Base-by-base conservation (phyloP, 2,113 vertebrate species). In the Chionomys nivalis region DNA sequence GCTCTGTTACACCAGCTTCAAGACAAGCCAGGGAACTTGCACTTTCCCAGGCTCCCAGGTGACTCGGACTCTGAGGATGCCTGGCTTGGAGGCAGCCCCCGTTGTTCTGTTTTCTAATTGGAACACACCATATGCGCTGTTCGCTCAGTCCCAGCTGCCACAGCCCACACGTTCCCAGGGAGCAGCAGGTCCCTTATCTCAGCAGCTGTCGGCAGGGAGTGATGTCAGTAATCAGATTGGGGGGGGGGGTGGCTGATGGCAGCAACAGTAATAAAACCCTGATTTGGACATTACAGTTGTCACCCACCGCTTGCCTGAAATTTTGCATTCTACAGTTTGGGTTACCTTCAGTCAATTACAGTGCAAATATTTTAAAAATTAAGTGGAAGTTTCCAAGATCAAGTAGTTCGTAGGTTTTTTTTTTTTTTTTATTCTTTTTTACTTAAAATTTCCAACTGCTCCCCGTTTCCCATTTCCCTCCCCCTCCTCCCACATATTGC, bases 91-190 rank as follows among this genome's bases (percentile, higher is more conserved):
- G 90, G 49, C 95, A 90, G 70, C 17, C 23, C 9, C 17, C 21
- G 63, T 82, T 77, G 42, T 58, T 72, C 52, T 52, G 31, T 17
- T 86, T 94, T 82, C 89, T 88, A 61, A 82, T 78, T 76, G 82
- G 81, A 95, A 87, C 68, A 11, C 3, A 24, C 91, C 94, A 42
- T 94, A 81, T 94, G 94, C 65, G 77, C 81, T 49, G 0, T 91
- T 92, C 61, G 82, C 91, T 94, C 55, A 0, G 77, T 66, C 82
- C 82, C 93, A 96, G 93, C 89, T 94, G 95, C 92, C 66, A 31
- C 93, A 91, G 0, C 49, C 89, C 42, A 1, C 90, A 77, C 44
- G 0, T 81, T 82, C 58, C 17, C 73, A 86, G 76, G 13, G 39
- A 90, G 89, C 58, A 36, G 78, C 28, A 0, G 39, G 85, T 47